These are phyloP conservation scores for Hydrocynus forskahlii DNA, from an alignment of 2,797 vertebrate species.

Conservation along the genomic window DNA sequence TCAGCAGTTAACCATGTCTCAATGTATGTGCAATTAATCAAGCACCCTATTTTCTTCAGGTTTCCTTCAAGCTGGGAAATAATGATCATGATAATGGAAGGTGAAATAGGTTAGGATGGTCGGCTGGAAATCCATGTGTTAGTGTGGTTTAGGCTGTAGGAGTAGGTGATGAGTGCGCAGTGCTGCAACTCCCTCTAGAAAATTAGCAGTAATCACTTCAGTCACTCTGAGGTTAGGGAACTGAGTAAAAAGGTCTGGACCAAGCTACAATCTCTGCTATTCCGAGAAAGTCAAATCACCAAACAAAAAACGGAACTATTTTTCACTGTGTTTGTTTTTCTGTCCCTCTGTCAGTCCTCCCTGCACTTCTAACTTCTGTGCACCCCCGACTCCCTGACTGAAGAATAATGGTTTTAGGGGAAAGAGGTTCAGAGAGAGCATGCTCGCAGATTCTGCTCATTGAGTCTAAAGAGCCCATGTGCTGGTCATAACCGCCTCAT, in stretches of 20 bases:
- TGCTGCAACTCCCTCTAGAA: too few relatives aligned
- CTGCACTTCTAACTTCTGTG: not conserved
- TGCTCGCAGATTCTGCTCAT: slow-evolving; percentile 65
- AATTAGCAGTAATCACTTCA: too few relatives aligned
- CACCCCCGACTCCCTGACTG: not conserved
- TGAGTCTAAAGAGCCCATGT: slow-evolving; percentile 68
- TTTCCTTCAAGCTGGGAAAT: too few relatives aligned
- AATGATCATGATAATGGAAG: too few relatives aligned
- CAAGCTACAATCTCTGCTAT: not conserved
- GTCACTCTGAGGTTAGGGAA: too few relatives aligned
- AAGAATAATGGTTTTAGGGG: slow-evolving; percentile 10
- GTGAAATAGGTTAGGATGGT: too few relatives aligned
- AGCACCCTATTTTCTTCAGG: too few relatives aligned
- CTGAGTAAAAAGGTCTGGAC: not conserved
- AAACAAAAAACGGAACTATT: not conserved
- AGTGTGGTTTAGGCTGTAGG: too few relatives aligned
- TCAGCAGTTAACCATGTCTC: too few relatives aligned
- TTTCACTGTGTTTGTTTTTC: not conserved
- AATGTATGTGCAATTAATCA: too few relatives aligned
- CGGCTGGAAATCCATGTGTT: too few relatives aligned
- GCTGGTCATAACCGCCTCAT: slow-evolving; percentile 69
- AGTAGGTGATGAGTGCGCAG: too few relatives aligned
- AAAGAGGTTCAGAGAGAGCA: slow-evolving; percentile 36
- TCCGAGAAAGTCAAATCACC: not conserved
- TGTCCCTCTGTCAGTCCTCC: not conserved